Evolutionary conservation across 2,888 invertebrate species (phyloP).

Genomic region (Caenorhabditis sp.): DNA sequence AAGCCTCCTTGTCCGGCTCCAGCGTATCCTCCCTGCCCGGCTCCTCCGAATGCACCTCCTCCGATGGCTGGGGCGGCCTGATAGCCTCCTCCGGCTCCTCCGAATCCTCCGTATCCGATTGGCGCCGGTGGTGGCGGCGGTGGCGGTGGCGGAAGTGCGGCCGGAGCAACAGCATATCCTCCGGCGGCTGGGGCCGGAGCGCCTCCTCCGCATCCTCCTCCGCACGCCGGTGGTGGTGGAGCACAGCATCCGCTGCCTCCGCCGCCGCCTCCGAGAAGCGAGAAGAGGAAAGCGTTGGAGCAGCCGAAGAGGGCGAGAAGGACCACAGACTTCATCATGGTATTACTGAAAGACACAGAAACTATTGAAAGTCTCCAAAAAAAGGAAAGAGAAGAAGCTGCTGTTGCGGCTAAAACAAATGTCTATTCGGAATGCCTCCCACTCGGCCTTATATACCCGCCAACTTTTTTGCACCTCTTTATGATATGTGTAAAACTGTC

Average conservation of each 20-base stretch:
- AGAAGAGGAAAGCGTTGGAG: slow-evolving; percentile 56
- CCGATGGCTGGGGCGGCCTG: too few species aligned
- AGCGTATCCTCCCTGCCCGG: slow-evolving; percentile 20
- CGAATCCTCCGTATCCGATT: slow-evolving; percentile 37
- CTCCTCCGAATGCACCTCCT: slow-evolving; percentile 25
- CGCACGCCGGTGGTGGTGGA: slow-evolving; percentile 42
- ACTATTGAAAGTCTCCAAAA: not conserved
- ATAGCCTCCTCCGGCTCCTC: slow-evolving; percentile 27
- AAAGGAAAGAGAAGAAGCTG: not conserved
- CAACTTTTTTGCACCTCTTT: slow-evolving; percentile 36
- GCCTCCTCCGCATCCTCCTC: slow-evolving; percentile 49
- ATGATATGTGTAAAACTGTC: slow-evolving; percentile 31
- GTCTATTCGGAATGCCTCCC: too few species aligned
- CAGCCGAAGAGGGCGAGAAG: slow-evolving; percentile 48
- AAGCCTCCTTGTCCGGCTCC: slow-evolving; percentile 25
- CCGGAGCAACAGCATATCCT: slow-evolving; percentile 50
- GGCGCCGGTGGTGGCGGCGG: slow-evolving; percentile 41
- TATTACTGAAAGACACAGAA: slow-evolving; percentile 26
- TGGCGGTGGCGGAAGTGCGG: slow-evolving; percentile 28
- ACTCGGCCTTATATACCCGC: slow-evolving; percentile 28
- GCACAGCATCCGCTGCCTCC: slow-evolving; percentile 46
- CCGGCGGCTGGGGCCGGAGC: slow-evolving; percentile 29
- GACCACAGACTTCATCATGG: slow-evolving; percentile 41
- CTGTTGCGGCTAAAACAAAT: too few species aligned
- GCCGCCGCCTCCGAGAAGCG: slow-evolving; percentile 45